Base-by-base conservation (phyloP, 2,113 vertebrate species). In the Scytalopus superciliaris region DNA sequence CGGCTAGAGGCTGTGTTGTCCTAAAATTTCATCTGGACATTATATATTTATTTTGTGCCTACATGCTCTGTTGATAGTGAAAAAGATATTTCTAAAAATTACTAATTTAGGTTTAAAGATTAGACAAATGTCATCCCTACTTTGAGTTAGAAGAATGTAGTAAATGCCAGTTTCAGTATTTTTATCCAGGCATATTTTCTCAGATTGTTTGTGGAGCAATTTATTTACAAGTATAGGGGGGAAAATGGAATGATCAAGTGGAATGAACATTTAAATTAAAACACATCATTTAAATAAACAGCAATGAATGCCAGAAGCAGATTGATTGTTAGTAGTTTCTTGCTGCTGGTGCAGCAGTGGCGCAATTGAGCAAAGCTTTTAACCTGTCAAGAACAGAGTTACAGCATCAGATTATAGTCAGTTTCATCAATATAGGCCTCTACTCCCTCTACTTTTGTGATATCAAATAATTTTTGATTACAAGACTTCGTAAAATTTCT, bases 181-280 rank as follows among this genome's bases (percentile, higher is more conserved):
- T 74, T 79, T 79, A 83, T 67, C 33, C 35, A 70, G 30, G 9
- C 15, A 35, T 50, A 67, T 74, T 76, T 81, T 86, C 72, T 84
- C 21, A n/a, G 16, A 52, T 42, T 78, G n/a, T 73, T 57, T 77
- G 33, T n/a, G 27, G 19, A 86, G 22, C 55, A 84, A 78, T 89
- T 82, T 93, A 75, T 91, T 84, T 90, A 55, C 4, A 21, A 80
- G 16, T 39, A 35, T 33, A 15, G 7, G 7, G 5, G 27, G 33
- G 19, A 16, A 40, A 62, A 63, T 7, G 1, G 49, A 83, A 60
- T 45, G 40, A 73, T 53, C 24, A 68, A 85, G 40, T 49, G 1
- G 42, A 81, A 75, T 21, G 15, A 90, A 90, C 92, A 86, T 90
- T 69, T 74, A 83, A 93, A 95, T 87, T 80, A 84, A 96, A 90